A percentile compares a stretch with the other conserved stretches of the same genome.
These are phyloP conservation scores for Erethizon dorsatum DNA, from an alignment of 2,797 vertebrate genomes.

Conservation along the genomic window DNA sequence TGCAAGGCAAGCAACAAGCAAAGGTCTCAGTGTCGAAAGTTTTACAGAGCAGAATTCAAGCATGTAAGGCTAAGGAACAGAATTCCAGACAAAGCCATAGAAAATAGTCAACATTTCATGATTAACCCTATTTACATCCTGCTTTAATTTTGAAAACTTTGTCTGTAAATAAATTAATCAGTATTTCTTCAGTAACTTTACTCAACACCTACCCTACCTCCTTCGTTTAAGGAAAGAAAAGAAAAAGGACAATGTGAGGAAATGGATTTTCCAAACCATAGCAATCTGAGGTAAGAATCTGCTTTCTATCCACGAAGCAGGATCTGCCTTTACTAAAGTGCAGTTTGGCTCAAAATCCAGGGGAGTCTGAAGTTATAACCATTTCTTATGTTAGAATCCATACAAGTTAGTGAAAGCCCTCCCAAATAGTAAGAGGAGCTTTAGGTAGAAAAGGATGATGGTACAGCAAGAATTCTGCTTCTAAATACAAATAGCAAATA, in stretches of 20 bases:
- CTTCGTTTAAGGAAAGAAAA: background rate
- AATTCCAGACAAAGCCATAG: background rate
- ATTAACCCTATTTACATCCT: background rate
- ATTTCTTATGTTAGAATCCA: background rate
- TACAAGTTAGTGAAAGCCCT: background rate
- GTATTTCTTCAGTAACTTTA: background rate
- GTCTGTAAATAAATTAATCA: background rate
- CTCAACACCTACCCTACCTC: background rate
- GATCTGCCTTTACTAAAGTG: background rate
- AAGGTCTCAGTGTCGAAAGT: background rate
- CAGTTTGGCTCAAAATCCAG: background rate
- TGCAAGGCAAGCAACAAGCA: slow-evolving; percentile 83
- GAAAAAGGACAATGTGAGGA: background rate
- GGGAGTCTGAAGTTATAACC: background rate
- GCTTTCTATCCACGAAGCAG: background rate
- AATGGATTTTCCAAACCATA: background rate
- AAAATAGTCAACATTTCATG: background rate
- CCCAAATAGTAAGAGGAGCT: background rate
- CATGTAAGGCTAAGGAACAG: background rate
- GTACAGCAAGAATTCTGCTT: background rate
- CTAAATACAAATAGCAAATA: too few species aligned
- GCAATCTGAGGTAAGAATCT: background rate
- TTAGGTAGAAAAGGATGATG: background rate
- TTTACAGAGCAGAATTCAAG: background rate
- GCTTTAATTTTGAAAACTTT: background rate